These are phyloP conservation scores for Zalophus californianus DNA, from an alignment of 2,797 vertebrate genomes.

Conservation along the genomic window DNA sequence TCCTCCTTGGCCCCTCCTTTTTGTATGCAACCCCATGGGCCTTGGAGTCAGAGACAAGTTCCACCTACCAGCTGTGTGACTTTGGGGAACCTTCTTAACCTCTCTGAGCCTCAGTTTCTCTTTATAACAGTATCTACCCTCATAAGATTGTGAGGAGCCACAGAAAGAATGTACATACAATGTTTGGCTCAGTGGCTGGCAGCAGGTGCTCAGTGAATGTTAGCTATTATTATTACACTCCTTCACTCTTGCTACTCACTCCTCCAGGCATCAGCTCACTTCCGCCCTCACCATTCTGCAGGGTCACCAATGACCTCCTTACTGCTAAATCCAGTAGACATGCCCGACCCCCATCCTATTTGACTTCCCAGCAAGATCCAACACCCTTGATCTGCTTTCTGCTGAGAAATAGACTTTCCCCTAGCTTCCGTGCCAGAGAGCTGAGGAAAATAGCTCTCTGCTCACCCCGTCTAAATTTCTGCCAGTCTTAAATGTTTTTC, in stretches of 20 bases:
- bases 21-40: not conserved
- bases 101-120: not conserved
- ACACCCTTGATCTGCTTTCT: not conserved
- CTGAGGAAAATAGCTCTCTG: not conserved
- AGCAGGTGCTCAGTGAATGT: not conserved
- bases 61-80: not conserved
- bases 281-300: not conserved
- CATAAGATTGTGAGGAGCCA: not conserved
- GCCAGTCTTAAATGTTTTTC: not conserved
- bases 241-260: not conserved
- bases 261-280: not conserved
- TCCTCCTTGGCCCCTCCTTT: not conserved
- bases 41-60: not conserved
- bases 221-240: not conserved
- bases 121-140: slow-evolving; percentile 13
- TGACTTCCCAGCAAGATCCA: not conserved
- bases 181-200: not conserved
- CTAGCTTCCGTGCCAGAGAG: not conserved
- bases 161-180: slow-evolving; percentile 39
- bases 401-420: not conserved
- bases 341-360: not conserved
- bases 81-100: not conserved
- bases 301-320: not conserved
- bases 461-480: not conserved
- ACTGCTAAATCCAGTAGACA: not conserved